Evolutionary conservation across 2,113 vertebrate genomes (phyloP).

Genomic region (Oplegnathus fasciatus): DNA sequence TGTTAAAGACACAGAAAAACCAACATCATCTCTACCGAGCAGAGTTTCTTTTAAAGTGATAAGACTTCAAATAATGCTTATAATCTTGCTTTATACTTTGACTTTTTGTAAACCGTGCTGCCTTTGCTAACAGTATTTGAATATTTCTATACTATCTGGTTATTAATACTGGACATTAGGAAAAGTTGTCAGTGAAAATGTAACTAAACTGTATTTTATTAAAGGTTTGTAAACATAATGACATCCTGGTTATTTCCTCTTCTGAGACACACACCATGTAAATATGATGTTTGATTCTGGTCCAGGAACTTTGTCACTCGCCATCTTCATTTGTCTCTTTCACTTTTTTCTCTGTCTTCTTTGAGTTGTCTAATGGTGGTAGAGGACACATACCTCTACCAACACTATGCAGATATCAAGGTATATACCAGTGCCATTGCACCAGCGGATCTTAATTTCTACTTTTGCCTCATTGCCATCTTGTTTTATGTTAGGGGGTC

Average conservation of each 20-base stretch:
- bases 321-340: neutral
- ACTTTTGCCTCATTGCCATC: neutral
- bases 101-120: constrained; percentile 33
- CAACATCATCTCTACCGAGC: neutral
- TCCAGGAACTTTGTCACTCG: neutral
- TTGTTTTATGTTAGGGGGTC: neutral
- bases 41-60: neutral
- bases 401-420: neutral
- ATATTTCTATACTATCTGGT: constrained; percentile 20
- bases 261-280: neutral
- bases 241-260: neutral
- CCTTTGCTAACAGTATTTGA: constrained; percentile 48
- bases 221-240: constrained; percentile 34
- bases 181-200: constrained; percentile 10
- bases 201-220: constrained; percentile 26
- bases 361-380: neutral
- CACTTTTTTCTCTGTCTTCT: too few relatives aligned
- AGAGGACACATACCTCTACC: neutral
- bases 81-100: constrained; percentile 25
- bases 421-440: neutral
- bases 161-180: constrained; percentile 19
- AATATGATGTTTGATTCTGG: neutral
- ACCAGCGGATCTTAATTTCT: neutral
- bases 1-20: neutral
- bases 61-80: constrained; percentile 2